A percentile compares a stretch with the other conserved stretches of the same genome.
Conservation (phyloP, 2,888 invertebrate genomes). For the Temnothorax ravouxi region DNA sequence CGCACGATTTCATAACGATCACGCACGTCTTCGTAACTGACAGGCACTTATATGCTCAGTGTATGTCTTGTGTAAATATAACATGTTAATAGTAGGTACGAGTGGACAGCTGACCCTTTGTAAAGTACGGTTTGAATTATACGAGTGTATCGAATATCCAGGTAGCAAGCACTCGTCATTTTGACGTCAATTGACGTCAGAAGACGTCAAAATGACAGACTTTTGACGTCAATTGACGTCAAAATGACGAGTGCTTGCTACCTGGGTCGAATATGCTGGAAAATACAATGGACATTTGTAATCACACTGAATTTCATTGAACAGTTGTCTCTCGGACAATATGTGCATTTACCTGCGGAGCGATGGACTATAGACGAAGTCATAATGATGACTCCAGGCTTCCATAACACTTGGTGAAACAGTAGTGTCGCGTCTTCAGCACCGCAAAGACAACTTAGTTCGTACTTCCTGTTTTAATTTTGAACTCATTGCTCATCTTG, state of each 20-base stretch:
- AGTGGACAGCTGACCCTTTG: neutral
- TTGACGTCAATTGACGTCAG: no score
- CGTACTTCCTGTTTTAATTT: neutral
- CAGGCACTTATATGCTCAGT: neutral
- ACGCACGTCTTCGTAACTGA: conserved; percentile 6
- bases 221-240: no score
- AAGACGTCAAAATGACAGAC: no score
- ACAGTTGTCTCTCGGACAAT: no score
- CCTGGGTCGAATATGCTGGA: no score
- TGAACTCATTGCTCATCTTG: neutral
- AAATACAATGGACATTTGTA: neutral
- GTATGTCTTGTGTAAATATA: neutral
- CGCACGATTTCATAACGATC: no score
- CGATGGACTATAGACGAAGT: no score
- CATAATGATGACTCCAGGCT: no score
- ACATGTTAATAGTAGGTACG: neutral
- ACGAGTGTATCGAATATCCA: neutral
- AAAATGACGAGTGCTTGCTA: no score
- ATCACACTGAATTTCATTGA: no score
- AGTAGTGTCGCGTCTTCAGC: neutral
- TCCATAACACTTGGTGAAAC: neutral
- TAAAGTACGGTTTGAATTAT: neutral
- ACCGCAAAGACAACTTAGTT: neutral
- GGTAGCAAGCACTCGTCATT: no score
- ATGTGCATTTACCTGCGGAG: no score